These are phyloP conservation scores for Pygoscelis adeliae DNA, from an alignment of 2,113 vertebrate genomes.

Conservation along the genomic window DNA sequence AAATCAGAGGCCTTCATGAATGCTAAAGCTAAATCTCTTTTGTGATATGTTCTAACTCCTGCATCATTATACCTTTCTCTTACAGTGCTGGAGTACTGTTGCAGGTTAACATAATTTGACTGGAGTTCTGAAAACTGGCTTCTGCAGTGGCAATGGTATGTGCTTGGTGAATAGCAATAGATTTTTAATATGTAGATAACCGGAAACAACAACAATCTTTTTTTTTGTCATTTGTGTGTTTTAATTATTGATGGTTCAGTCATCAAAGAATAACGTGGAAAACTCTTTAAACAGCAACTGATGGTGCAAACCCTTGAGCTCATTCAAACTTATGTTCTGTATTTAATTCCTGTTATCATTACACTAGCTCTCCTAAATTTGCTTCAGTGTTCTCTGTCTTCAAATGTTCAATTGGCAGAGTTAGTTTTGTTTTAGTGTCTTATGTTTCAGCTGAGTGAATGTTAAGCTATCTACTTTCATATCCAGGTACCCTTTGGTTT, in stretches of 20 bases:
- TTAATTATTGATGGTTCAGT: not conserved
- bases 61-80: not conserved
- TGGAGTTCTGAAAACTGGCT: not conserved
- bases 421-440: not conserved
- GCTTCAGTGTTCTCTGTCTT: not conserved
- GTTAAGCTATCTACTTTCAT: not conserved
- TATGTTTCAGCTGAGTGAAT: not conserved
- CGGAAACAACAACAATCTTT: not conserved
- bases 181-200: too few relatives aligned
- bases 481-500: not conserved
- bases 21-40: not conserved
- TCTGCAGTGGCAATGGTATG: not conserved
- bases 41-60: not conserved
- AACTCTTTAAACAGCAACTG: slow-evolving; percentile 5
- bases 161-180: not conserved
- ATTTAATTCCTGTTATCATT: not conserved
- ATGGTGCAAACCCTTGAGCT: not conserved
- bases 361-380: not conserved
- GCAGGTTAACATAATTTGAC: not conserved
- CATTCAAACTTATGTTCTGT: not conserved
- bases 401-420: not conserved
- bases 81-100: not conserved
- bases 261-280: not conserved
- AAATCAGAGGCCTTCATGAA: not conserved
- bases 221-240: not conserved